These are phyloP conservation scores for Orchesellides sinensis DNA, from an alignment of 2,888 invertebrate genomes.

Conservation along the genomic window DNA sequence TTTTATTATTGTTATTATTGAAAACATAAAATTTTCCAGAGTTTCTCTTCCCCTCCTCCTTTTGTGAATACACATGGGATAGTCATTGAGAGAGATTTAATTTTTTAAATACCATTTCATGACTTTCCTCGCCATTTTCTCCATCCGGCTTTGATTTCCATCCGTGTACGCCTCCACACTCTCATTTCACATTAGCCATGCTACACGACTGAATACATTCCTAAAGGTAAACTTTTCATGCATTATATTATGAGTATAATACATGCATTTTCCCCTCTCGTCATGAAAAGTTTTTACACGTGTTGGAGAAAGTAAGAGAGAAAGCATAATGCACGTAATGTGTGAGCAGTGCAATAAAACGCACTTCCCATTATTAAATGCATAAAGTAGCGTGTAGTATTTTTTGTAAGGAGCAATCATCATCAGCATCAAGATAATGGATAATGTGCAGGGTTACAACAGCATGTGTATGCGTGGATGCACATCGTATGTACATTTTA, in stretches of 20 bases:
- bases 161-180: not conserved
- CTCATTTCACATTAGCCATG: constrained; percentile 50
- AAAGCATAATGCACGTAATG: constrained; percentile 33
- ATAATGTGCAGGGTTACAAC: too few relatives aligned
- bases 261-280: not conserved
- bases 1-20: not conserved
- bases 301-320: not conserved
- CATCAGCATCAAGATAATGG: constrained; percentile 64
- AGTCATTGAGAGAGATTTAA: not conserved
- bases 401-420: constrained; percentile 29
- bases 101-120: constrained; percentile 21
- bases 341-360: constrained; percentile 62
- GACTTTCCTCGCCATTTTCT: constrained; percentile 31
- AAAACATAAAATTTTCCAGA: not conserved
- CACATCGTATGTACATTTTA: not conserved
- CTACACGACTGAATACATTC: constrained; percentile 5
- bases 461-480: constrained; percentile 27
- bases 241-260: constrained; percentile 11
- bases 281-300: not conserved
- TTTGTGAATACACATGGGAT: not conserved
- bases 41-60: constrained; percentile 19
- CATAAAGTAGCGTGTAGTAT: constrained; percentile 49
- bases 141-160: constrained; percentile 53
- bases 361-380: constrained; percentile 66
- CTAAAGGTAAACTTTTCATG: constrained; percentile 33